Conservation (phyloP, 2,888 invertebrate genomes). For the Colostygia pectinataria region DNA sequence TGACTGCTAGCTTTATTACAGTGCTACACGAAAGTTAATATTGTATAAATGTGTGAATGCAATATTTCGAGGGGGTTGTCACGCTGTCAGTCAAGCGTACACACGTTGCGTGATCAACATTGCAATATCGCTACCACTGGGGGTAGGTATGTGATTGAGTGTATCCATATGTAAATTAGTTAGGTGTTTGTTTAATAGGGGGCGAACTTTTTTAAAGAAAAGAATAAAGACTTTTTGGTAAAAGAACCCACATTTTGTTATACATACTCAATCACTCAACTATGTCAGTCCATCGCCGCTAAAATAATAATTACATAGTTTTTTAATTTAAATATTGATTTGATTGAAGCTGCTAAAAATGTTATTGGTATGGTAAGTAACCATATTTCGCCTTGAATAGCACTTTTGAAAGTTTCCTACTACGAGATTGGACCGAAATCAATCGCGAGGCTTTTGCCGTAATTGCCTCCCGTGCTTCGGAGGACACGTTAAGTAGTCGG, state of each 20-base stretch:
- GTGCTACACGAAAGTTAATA: slow-evolving; percentile 35
- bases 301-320: too few relatives aligned
- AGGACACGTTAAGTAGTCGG: too few relatives aligned
- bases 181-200: slow-evolving; percentile 13
- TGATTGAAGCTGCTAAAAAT: too few relatives aligned
- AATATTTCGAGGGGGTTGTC: slow-evolving; percentile 59
- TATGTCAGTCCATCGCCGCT: too few relatives aligned
- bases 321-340: too few relatives aligned
- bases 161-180: slow-evolving; percentile 17
- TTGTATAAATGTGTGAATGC: slow-evolving; percentile 43
- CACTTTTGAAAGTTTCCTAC: too few relatives aligned
- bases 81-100: slow-evolving; percentile 57
- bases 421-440: too few relatives aligned
- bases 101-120: slow-evolving; percentile 60
- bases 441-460: not conserved
- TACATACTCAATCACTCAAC: too few relatives aligned
- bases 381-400: too few relatives aligned
- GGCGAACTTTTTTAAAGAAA: slow-evolving; percentile 1
- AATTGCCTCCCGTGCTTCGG: too few relatives aligned
- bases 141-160: slow-evolving; percentile 27
- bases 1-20: slow-evolving; percentile 18
- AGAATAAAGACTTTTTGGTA: not conserved
- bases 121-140: slow-evolving; percentile 46
- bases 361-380: too few relatives aligned
- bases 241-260: too few relatives aligned